Percentiles rank a stretch among this genome's conserved stretches.
Evolutionary conservation across 2,113 vertebrate species (phyloP).

Genomic region (Prunella fulvescens): DNA sequence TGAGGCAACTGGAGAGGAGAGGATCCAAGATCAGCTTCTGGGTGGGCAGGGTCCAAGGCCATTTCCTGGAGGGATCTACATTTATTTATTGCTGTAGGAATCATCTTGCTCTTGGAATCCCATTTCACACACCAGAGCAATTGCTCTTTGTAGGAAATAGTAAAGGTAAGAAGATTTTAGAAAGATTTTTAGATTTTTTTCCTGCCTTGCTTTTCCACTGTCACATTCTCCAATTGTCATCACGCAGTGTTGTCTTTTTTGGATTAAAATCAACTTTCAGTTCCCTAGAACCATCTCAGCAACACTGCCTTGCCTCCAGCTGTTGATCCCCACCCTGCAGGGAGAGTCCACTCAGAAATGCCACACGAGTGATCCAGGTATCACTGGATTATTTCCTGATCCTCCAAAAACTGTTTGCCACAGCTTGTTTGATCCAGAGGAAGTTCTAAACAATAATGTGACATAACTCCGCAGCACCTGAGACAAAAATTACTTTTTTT

Average conservation of each 20-base stretch:
- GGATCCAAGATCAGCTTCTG: not conserved
- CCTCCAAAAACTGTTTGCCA: not conserved
- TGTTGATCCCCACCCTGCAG: not conserved
- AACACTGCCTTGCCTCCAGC: not conserved
- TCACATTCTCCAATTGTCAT: not conserved
- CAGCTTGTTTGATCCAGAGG: not conserved
- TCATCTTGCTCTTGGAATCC: not conserved
- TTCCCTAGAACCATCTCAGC: not conserved
- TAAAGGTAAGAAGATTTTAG: not conserved
- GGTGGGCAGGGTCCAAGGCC: not conserved
- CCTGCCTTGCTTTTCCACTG: not conserved
- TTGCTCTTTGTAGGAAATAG: not conserved
- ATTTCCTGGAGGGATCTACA: not conserved
- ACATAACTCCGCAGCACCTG: not conserved
- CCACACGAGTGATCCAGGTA: not conserved
- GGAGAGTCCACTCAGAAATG: not conserved
- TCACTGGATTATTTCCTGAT: not conserved
- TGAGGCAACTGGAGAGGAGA: not conserved
- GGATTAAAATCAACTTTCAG: not conserved
- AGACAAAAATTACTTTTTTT: not conserved
- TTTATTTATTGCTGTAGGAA: not conserved
- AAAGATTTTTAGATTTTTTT: not conserved
- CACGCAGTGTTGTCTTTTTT: not conserved
- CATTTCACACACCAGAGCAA: rapidly evolving
- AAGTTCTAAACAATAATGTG: not conserved